Evolutionary conservation across 2,113 vertebrate species (phyloP).

Genomic region (Calidris pugnax): DNA sequence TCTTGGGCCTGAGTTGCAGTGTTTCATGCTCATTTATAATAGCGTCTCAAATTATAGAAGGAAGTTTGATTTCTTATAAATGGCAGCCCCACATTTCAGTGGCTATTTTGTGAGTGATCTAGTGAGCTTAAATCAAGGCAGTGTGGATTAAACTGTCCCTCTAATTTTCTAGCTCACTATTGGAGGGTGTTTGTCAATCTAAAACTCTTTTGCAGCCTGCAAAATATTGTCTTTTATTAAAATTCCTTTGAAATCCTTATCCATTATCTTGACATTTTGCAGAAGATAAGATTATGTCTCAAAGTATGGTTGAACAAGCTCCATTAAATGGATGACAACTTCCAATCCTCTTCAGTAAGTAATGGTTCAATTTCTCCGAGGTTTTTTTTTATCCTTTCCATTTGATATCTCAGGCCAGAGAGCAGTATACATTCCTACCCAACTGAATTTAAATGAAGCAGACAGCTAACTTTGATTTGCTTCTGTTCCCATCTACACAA

Average conservation of each 20-base stretch:
- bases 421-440: slow-evolving; percentile 11
- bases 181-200: neutral
- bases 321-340: slow-evolving; percentile 26
- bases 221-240: neutral
- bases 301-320: neutral
- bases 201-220: neutral
- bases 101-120: neutral
- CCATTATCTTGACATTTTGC: neutral
- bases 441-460: slow-evolving; percentile 55
- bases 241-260: slow-evolving; percentile 1
- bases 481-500: slow-evolving; percentile 14
- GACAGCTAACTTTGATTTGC: slow-evolving; percentile 46
- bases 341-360: neutral
- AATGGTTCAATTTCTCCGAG: slow-evolving; percentile 18
- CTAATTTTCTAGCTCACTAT: neutral
- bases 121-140: neutral
- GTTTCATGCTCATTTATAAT: neutral
- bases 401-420: neutral
- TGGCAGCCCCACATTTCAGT: neutral
- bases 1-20: neutral
- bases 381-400: neutral
- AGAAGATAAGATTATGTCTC: neutral
- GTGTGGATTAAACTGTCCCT: neutral
- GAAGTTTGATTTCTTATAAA: neutral
- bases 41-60: neutral